Percentiles rank a stretch among this genome's conserved stretches.
These are phyloP conservation scores for Gallinago jamesoni DNA, from an alignment of 2,113 vertebrate species.

Conservation along the genomic window DNA sequence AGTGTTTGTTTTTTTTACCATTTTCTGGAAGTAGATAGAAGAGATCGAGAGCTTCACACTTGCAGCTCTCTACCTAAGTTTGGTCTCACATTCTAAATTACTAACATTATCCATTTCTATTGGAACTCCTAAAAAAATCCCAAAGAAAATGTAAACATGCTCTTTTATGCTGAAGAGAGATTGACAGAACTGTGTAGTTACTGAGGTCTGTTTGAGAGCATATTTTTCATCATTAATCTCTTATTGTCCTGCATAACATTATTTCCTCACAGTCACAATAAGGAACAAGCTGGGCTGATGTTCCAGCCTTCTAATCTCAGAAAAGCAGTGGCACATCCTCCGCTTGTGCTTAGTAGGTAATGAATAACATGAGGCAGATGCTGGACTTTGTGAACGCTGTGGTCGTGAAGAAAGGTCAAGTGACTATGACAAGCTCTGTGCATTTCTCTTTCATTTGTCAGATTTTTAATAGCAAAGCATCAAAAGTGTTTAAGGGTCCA, in stretches of 20 bases:
- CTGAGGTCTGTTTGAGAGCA: neutral
- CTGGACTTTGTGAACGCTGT: neutral
- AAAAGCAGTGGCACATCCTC: neutral
- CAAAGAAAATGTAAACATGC: neutral
- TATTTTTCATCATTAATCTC: neutral
- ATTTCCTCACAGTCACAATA: neutral
- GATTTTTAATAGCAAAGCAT: neutral
- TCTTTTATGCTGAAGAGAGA: neutral
- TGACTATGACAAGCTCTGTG: neutral
- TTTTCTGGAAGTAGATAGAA: neutral
- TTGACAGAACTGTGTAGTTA: neutral
- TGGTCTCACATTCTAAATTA: neutral
- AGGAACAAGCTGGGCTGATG: neutral
- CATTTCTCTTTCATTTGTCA: neutral
- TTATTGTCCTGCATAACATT: neutral
- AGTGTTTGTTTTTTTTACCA: rapidly evolving
- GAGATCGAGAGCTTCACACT: neutral
- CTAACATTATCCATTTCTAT: neutral
- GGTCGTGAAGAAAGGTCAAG: neutral
- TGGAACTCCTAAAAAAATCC: neutral
- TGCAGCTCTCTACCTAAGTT: neutral
- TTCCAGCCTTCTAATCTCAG: neutral
- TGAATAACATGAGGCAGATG: neutral
- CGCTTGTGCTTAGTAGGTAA: neutral
- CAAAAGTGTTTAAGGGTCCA: neutral